Conservation (phyloP, 2,113 vertebrate genomes). For the Raja brachyura region DNA sequence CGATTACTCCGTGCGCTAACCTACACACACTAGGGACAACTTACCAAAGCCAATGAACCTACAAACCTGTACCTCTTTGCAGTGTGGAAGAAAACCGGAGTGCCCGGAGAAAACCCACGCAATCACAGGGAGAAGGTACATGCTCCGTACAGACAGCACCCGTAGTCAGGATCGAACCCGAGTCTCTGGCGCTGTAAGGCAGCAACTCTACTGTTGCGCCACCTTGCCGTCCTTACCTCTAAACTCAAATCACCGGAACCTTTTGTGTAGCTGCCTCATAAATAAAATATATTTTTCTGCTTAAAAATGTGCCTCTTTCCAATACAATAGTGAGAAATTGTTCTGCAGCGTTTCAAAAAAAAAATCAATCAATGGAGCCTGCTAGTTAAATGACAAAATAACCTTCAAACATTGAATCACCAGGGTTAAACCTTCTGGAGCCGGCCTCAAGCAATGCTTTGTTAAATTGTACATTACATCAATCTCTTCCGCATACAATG, state of each 20-base stretch:
- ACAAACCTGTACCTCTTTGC: no score
- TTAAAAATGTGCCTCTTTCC: neutral
- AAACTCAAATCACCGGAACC: neutral
- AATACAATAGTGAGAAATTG: neutral
- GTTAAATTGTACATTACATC: constrained; percentile 21
- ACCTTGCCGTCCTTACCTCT: neutral
- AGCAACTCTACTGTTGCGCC: no score
- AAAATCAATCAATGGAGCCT: constrained; percentile 17
- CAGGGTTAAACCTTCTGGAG: neutral
- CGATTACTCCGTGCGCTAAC: no score
- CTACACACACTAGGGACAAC: no score
- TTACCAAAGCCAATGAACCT: no score
- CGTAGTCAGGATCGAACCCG: no score
- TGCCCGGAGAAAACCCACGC: no score
- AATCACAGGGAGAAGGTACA: no score
- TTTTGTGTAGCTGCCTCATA: neutral
- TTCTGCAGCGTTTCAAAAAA: neutral
- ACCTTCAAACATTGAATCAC: constrained; percentile 29
- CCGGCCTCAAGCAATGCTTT: constrained; percentile 2
- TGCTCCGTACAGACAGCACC: no score
- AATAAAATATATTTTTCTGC: neutral
- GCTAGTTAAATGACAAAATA: constrained; percentile 16
- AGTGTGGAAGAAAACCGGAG: no score
- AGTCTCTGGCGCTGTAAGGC: no score
- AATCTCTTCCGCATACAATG: neutral